These are phyloP conservation scores for Asteroscopus sphinx DNA, from an alignment of 2,888 invertebrate species.

Conservation along the genomic window DNA sequence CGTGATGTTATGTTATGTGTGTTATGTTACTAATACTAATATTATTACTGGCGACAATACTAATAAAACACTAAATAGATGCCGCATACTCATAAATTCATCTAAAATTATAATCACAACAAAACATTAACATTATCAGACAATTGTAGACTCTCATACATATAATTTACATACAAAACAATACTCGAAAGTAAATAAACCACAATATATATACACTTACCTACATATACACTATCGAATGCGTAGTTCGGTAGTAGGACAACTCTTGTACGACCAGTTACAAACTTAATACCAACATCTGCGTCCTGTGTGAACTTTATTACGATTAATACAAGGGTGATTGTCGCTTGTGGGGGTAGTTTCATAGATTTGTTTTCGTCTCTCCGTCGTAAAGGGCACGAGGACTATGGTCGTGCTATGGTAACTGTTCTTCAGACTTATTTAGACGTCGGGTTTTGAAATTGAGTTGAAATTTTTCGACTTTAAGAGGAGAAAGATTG, in stretches of 20 bases:
- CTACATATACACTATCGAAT: slow-evolving; percentile 52
- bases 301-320: slow-evolving; percentile 44
- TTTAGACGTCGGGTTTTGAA: slow-evolving; percentile 72
- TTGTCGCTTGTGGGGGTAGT: slow-evolving; percentile 27
- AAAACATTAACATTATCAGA: neutral
- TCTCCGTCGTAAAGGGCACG: slow-evolving; percentile 71
- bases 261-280: slow-evolving; percentile 71
- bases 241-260: slow-evolving; percentile 78
- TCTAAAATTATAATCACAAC: neutral
- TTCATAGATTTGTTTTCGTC: slow-evolving; percentile 47
- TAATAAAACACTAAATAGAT: no score
- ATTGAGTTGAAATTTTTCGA: slow-evolving; percentile 64
- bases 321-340: slow-evolving; percentile 24
- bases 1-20: no score
- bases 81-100: no score
- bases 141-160: slow-evolving; percentile 19
- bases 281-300: slow-evolving; percentile 50
- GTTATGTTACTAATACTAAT: no score
- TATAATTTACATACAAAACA: slow-evolving; percentile 53
- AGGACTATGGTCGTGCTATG: slow-evolving; percentile 71
- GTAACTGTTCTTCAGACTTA: slow-evolving; percentile 71
- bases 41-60: no score
- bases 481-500: slow-evolving; percentile 52
- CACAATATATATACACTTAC: slow-evolving; percentile 47
- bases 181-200: slow-evolving; percentile 60